A percentile compares a stretch with the other conserved stretches of the same genome.
Conservation (phyloP, 2,113 vertebrate genomes). For the Aegotheles bennettii region DNA sequence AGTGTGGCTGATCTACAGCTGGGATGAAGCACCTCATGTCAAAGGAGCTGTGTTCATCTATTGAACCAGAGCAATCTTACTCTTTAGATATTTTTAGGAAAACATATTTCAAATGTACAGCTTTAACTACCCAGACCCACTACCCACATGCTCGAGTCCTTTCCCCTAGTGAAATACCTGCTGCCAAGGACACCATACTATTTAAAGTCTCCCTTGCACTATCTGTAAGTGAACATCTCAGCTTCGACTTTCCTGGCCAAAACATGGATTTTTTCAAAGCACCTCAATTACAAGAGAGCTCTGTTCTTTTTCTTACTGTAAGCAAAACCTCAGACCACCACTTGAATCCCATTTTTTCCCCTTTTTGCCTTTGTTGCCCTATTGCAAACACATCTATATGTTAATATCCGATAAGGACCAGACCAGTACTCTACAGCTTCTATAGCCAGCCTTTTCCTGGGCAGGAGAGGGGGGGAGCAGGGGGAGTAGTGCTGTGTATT, state of each 20-base stretch:
- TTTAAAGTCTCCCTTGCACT: background rate
- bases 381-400: background rate
- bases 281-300: background rate
- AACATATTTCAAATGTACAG: background rate
- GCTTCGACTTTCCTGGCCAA: background rate
- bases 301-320: background rate
- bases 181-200: background rate
- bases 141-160: fast-evolving
- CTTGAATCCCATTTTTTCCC: background rate
- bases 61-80: background rate
- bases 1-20: background rate
- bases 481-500: background rate
- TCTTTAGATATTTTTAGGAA: background rate
- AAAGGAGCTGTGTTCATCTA: background rate
- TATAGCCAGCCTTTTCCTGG: background rate
- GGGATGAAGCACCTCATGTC: background rate
- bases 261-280: background rate
- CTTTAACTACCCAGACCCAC: background rate
- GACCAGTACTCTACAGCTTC: background rate
- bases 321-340: background rate
- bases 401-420: background rate
- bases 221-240: background rate
- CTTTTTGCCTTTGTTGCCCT: background rate
- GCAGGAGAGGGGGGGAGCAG: background rate
- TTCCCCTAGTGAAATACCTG: background rate